Percentiles rank a stretch among this genome's conserved stretches.
phyloP scores from a whole-genome alignment of 2,113 vertebrate species.

The Nannospalax galili region DNA sequence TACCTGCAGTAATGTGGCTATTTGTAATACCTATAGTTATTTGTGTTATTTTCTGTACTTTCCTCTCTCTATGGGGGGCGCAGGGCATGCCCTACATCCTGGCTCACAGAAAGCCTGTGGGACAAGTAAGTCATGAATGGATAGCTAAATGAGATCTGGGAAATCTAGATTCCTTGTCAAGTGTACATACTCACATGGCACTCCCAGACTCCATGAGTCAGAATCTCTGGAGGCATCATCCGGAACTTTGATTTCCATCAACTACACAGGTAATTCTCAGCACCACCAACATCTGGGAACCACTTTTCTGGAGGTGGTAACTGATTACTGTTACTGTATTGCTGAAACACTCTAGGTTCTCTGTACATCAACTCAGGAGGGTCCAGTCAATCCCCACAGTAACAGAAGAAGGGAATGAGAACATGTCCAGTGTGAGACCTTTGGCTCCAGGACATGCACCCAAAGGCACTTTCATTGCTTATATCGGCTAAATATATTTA shows the following conservation, averaged over 20 bases:
- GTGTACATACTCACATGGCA: fast-evolving
- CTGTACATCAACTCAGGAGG: too few species aligned
- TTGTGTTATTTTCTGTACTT: fast-evolving
- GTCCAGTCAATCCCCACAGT: neutral
- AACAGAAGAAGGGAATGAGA: neutral
- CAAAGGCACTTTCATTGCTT: neutral
- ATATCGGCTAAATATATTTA: too few species aligned
- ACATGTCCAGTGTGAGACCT: neutral
- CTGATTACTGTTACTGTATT: neutral
- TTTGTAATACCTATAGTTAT: neutral
- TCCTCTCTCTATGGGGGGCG: too few species aligned
- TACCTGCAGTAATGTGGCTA: neutral
- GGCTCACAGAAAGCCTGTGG: neutral
- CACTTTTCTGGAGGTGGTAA: neutral
- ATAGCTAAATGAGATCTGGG: fast-evolving
- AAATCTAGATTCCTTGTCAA: neutral
- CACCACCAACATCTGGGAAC: neutral
- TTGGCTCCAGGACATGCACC: neutral
- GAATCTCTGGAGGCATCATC: neutral
- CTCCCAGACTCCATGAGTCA: neutral
- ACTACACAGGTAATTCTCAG: neutral
- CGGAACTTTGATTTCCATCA: neutral
- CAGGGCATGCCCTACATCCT: too few species aligned
- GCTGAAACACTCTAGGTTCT: neutral
- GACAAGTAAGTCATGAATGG: neutral